A percentile compares a stretch with the other conserved stretches of the same genome.
Evolutionary conservation across 1,140 invertebrate species (phyloP).

Genomic region (Aphelinus certus): DNA sequence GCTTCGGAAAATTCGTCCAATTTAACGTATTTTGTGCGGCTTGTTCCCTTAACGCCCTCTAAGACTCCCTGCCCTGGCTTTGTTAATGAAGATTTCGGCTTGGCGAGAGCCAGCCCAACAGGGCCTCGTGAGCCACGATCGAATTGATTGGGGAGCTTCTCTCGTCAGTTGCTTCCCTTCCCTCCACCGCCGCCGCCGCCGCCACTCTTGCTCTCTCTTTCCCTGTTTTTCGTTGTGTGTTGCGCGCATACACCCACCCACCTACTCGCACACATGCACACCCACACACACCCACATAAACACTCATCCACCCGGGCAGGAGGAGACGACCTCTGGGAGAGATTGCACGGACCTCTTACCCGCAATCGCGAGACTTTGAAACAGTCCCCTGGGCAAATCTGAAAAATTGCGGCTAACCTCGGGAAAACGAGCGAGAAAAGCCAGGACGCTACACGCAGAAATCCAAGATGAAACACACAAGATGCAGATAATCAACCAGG

Average conservation of each 20-base stretch:
- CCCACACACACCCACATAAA: no score
- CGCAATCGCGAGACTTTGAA: slow-evolving; percentile 3
- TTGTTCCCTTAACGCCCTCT: not conserved
- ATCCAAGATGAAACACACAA: no score
- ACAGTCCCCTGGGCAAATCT: not conserved
- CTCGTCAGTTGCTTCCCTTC: no score
- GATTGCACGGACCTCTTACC: not conserved
- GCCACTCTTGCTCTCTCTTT: no score
- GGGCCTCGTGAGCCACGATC: not conserved
- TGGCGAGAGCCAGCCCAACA: not conserved
- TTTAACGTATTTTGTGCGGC: slow-evolving; percentile 6
- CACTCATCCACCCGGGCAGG: no score
- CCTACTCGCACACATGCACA: no score
- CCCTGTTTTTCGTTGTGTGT: no score
- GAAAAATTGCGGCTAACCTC: slow-evolving; percentile 22
- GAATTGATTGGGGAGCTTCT: slow-evolving; percentile 4
- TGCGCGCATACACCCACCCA: no score
- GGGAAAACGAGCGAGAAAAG: not conserved
- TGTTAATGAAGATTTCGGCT: slow-evolving; percentile 23
- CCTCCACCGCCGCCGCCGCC: no score
- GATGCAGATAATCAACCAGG: no score
- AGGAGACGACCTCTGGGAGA: not conserved
- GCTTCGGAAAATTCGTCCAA: slow-evolving; percentile 3
- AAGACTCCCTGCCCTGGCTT: not conserved
- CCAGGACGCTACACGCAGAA: not conserved